Evolutionary conservation across 2,888 invertebrate species (phyloP).

Genomic region (Belgica antarctica): DNA sequence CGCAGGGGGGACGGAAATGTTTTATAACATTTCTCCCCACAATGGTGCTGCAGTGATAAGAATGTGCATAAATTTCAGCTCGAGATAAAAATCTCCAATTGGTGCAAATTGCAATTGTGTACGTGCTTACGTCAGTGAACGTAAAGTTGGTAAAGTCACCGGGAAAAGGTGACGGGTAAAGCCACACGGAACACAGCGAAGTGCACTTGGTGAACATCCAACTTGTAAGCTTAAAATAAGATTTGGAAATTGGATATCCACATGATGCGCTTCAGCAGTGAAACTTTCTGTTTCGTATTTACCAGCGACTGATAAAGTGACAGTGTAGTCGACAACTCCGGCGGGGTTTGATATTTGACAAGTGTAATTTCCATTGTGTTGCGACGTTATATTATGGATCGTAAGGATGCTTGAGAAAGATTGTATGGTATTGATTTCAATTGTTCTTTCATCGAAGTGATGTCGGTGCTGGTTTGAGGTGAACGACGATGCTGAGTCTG

Average conservation of each 20-base stretch:
- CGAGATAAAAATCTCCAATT: conserved; percentile 1
- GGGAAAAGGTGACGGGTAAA: neutral
- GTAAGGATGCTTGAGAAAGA: conserved; percentile 58
- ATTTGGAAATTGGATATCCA: too few relatives aligned
- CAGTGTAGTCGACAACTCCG: conserved; percentile 58
- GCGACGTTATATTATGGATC: conserved; percentile 55
- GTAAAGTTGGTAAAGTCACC: neutral
- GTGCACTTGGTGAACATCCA: too few relatives aligned
- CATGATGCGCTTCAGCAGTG: too few relatives aligned
- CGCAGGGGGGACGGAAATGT: neutral
- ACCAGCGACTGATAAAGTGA: conserved; percentile 60
- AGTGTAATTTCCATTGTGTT: conserved; percentile 56
- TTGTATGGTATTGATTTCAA: conserved; percentile 59
- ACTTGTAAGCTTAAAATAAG: too few relatives aligned
- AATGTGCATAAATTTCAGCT: conserved; percentile 31
- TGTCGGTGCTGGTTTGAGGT: conserved; percentile 7
- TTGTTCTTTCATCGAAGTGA: conserved; percentile 45
- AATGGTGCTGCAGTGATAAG: conserved; percentile 26
- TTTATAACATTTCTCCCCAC: neutral
- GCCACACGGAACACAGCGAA: too few relatives aligned
- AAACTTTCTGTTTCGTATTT: conserved; percentile 48
- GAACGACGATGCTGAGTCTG: conserved; percentile 13
- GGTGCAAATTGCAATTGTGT: conserved; percentile 22
- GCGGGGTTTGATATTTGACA: conserved; percentile 54
- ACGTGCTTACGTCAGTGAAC: neutral